Conservation (phyloP, 2,113 vertebrate genomes). For the Anoplopoma fimbria region DNA sequence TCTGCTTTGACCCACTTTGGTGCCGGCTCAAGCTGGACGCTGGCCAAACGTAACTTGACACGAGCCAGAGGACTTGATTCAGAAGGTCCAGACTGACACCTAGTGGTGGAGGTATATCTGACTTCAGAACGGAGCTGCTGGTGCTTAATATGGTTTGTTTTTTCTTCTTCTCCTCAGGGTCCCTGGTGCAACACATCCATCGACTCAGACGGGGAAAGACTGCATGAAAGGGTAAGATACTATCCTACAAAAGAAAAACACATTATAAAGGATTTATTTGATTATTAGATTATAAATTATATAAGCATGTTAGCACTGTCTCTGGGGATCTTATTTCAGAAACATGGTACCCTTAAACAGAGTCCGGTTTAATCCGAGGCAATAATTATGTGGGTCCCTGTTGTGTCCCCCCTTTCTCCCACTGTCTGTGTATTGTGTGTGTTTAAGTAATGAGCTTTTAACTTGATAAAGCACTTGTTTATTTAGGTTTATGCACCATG, state of each 20-base stretch:
- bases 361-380: not conserved
- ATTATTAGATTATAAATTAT: not conserved
- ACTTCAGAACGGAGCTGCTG: constrained; percentile 32
- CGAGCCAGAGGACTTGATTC: not conserved
- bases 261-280: not conserved
- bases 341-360: not conserved
- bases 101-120: constrained; percentile 58
- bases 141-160: not conserved
- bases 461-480: not conserved
- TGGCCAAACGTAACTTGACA: constrained; percentile 47
- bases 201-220: constrained; percentile 81
- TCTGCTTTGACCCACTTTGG: constrained; percentile 80
- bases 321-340: not conserved
- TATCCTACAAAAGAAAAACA: not conserved
- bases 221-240: constrained; percentile 82
- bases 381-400: not conserved
- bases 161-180: constrained; percentile 65
- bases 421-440: not conserved
- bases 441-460: not conserved
- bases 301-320: not conserved
- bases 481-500: not conserved
- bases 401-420: not conserved
- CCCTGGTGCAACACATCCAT: constrained; percentile 72
- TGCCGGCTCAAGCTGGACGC: constrained; percentile 49
- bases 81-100: constrained; percentile 64